Conservation (phyloP, 2,113 vertebrate genomes). For the Desmodus rotundus region DNA sequence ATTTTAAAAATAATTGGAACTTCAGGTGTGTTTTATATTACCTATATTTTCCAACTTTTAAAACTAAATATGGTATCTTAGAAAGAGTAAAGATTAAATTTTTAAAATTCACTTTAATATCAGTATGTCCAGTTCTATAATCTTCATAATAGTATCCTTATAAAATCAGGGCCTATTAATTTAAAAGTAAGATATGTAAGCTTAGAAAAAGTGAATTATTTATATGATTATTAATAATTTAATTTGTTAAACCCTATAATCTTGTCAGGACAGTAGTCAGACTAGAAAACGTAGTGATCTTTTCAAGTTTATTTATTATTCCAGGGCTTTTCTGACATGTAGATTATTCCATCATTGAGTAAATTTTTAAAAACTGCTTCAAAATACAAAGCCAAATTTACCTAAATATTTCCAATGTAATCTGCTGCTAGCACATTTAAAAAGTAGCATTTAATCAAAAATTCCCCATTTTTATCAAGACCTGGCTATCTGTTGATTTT, state of each 20-base stretch:
- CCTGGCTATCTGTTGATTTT: not conserved
- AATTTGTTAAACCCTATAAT: not conserved
- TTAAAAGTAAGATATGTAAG: not conserved
- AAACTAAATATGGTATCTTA: not conserved
- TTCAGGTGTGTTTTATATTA: not conserved
- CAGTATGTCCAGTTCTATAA: not conserved
- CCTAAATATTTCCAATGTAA: constrained; percentile 13
- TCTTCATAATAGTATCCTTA: not conserved
- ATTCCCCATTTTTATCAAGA: not conserved
- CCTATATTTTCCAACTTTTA: not conserved
- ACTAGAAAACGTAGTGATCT: constrained; percentile 29
- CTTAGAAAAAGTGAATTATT: not conserved
- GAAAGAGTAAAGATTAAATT: not conserved
- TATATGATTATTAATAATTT: not conserved
- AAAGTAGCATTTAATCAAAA: not conserved
- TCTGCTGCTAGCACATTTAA: constrained; percentile 17
- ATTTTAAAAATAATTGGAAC: not conserved
- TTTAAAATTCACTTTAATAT: not conserved
- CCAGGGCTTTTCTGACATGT: not conserved
- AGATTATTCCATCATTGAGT: not conserved
- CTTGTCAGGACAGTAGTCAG: not conserved
- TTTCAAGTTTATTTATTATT: not conserved
- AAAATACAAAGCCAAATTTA: constrained; percentile 1
- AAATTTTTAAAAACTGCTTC: not conserved
- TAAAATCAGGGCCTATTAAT: not conserved